Conservation (phyloP, 2,113 vertebrate genomes). For the Nibea albiflora region DNA sequence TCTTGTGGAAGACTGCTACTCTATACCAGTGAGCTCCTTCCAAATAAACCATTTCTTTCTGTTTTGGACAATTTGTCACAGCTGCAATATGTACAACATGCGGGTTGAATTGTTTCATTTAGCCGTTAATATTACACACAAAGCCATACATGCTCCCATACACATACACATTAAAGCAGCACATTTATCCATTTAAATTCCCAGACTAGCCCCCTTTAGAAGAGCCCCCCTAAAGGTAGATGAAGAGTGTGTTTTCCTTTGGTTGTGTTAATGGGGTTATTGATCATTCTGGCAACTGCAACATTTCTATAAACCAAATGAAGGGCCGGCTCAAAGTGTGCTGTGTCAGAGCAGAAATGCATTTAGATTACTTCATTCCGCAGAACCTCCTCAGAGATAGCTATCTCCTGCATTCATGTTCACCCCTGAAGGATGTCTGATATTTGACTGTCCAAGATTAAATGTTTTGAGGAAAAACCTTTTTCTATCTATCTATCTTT, state of each 20-base stretch:
- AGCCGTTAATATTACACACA: conserved; percentile 14
- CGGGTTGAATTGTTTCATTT: conserved; percentile 9
- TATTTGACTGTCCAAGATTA: conserved; percentile 55
- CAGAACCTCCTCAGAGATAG: conserved; percentile 53
- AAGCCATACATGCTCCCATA: neutral
- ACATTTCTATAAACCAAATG: conserved; percentile 76
- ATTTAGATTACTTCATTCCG: conserved; percentile 78
- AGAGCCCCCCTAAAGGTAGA: conserved; percentile 60
- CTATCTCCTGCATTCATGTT: conserved; percentile 53
- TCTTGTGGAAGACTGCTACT: neutral
- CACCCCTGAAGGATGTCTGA: conserved; percentile 43
- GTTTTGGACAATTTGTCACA: conserved; percentile 2
- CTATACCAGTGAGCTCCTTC: neutral
- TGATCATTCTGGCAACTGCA: conserved; percentile 78
- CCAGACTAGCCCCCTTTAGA: conserved; percentile 23
- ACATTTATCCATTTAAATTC: conserved; percentile 60
- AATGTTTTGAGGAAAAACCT: conserved; percentile 49
- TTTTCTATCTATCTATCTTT: no score
- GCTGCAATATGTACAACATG: conserved; percentile 14
- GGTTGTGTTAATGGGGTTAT: conserved; percentile 76
- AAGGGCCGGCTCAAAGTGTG: conserved; percentile 64
- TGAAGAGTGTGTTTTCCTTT: conserved; percentile 71
- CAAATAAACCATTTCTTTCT: neutral
- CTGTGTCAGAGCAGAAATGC: conserved; percentile 69
- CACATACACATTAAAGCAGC: conserved; percentile 6